Base-by-base conservation (phyloP, 2,113 vertebrate species). In the Mormyrus lacerda region DNA sequence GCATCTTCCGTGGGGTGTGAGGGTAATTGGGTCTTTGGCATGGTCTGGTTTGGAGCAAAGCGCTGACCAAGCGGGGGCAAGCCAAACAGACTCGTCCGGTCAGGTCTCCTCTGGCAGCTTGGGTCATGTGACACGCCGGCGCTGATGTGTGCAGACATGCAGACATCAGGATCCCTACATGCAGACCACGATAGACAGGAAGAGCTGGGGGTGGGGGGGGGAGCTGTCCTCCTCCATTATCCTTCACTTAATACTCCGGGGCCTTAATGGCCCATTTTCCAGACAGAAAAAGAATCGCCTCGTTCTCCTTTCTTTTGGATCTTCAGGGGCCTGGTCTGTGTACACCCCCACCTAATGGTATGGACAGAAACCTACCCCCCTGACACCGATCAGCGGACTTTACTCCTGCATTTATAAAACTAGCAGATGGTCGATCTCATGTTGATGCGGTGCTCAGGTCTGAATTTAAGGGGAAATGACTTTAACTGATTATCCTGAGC, bases 231-330 rank as follows among this genome's bases (percentile, higher is more conserved):
- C 76, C 76, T 45, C 47, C 42, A 17, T 61, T 87, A 42, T 84
- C 61, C 61, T 35, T 87, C 65, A 65, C 35, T 53, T 48, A 53
- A 65, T 87, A 85, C 85, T 87, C 58, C 51, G 31, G 89, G 85
- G 55, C n/a, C 24, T 44, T 51, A 19, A 84, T 58, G 88, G 21
- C 88, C 88, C 88, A 89, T 89, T 89, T 89, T 84, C 19, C 27
- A 6, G 88, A 83, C 73, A 51, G 87, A 87, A 87, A 79, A 79
- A 55, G 47, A 89, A 89, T 69, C 55, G 17, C 8, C 65, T 39
- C 31, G 65, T 35, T 89, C 55, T 42, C 42, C 61, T 85, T 89
- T 86, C 44, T 47, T 85, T 85, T 19, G n/a, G 53, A 44, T 89
- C 53, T 24, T 85, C n/a, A 35, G 89, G n/a, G 48, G 61, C 6